Conservation (phyloP, 2,888 invertebrate genomes). For the Leuctra nigra region DNA sequence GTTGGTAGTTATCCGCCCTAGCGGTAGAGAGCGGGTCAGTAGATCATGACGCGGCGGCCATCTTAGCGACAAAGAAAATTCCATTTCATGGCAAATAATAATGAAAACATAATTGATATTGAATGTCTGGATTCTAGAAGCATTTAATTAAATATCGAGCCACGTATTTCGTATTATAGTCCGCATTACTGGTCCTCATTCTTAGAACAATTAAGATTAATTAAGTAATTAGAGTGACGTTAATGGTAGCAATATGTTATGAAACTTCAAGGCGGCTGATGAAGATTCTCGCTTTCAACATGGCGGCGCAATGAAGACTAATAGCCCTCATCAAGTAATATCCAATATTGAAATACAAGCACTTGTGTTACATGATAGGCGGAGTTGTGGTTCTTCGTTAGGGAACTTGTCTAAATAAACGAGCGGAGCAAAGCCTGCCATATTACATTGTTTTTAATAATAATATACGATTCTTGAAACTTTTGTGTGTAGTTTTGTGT, state of each 20-base stretch:
- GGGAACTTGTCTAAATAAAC: too few relatives aligned
- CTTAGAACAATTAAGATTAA: constrained; percentile 9
- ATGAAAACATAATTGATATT: constrained; percentile 16
- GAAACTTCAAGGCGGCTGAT: neutral
- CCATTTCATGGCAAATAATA: constrained; percentile 8
- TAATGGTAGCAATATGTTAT: constrained; percentile 13
- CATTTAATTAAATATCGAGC: constrained; percentile 12
- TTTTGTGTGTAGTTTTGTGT: too few relatives aligned
- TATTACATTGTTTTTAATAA: too few relatives aligned
- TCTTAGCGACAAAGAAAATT: constrained; percentile 5
- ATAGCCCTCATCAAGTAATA: constrained; percentile 1
- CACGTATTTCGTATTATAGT: constrained; percentile 12
- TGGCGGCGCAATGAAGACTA: constrained; percentile 6
- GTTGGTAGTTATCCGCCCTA: neutral
- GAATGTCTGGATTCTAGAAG: constrained; percentile 2
- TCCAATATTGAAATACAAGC: neutral
- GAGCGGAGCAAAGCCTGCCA: too few relatives aligned
- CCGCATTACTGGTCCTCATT: constrained; percentile 2
- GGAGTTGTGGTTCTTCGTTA: neutral
- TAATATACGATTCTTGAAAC: too few relatives aligned
- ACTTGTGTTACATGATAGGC: neutral
- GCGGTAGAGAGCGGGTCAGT: neutral
- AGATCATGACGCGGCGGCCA: constrained; percentile 14
- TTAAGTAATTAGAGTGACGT: constrained; percentile 17
- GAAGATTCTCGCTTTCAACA: neutral